Conservation (phyloP, 2,797 vertebrate species). For the Aldrovandia affinis region DNA sequence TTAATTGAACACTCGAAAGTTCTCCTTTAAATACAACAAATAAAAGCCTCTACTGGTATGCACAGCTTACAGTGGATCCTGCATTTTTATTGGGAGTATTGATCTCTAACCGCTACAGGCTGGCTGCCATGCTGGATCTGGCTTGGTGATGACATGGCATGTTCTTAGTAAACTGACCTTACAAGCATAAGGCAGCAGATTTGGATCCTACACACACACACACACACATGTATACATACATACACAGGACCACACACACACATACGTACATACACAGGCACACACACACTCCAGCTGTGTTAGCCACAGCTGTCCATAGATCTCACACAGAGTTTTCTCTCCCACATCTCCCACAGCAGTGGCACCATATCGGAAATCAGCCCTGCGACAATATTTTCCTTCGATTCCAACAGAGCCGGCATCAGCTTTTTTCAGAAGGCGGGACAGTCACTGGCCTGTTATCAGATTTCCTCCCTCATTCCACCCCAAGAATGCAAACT, state of each 20-base stretch:
- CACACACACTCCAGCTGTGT: neutral
- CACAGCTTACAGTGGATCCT: too few relatives aligned
- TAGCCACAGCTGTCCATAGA: neutral
- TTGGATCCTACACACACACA: too few relatives aligned
- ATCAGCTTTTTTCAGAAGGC: constrained; percentile 57
- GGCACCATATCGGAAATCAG: constrained; percentile 68
- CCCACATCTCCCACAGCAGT: constrained; percentile 53
- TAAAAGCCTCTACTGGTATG: too few relatives aligned
- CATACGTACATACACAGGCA: constrained; percentile 49
- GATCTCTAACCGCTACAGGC: too few relatives aligned
- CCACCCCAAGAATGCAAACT: constrained; percentile 60
- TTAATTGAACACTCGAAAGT: too few relatives aligned
- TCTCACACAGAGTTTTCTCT: constrained; percentile 16
- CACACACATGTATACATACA: constrained; percentile 14
- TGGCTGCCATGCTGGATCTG: too few relatives aligned
- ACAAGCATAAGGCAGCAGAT: too few relatives aligned
- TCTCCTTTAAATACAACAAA: too few relatives aligned
- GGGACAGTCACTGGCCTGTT: constrained; percentile 61
- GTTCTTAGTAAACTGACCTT: too few relatives aligned
- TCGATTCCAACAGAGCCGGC: too few relatives aligned
- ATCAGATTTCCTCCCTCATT: constrained; percentile 38
- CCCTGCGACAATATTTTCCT: constrained; percentile 71
- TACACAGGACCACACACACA: neutral
- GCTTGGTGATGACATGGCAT: too few relatives aligned
- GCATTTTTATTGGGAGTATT: too few relatives aligned